These are phyloP conservation scores for Channallabes apus DNA, from an alignment of 2,797 vertebrate species.

Conservation along the genomic window DNA sequence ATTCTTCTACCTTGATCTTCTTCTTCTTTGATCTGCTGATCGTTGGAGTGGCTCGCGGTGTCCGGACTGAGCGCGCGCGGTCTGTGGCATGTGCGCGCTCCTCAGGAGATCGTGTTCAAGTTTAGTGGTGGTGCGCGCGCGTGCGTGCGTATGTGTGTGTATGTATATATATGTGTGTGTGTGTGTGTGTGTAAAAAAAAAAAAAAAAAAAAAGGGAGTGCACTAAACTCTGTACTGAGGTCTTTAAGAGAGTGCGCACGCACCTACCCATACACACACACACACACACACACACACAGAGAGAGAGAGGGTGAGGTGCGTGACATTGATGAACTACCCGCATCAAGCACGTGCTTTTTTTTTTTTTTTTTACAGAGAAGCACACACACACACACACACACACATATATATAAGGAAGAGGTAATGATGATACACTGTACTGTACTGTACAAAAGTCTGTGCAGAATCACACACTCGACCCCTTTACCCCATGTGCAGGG, in stretches of 20 bases:
- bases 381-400: too few relatives aligned
- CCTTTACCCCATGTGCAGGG: too few relatives aligned
- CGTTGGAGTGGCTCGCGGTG: not conserved
- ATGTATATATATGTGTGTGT: not conserved
- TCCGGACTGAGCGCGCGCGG: slow-evolving; percentile 4
- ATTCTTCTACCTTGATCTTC: not conserved
- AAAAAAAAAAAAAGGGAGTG: not conserved
- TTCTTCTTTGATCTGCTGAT: too few relatives aligned
- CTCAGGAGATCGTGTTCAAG: not conserved
- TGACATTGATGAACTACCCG: not conserved
- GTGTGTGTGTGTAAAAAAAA: not conserved
- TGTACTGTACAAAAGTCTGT: too few relatives aligned
- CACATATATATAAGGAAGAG: too few relatives aligned
- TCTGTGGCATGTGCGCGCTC: not conserved
- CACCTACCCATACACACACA: too few relatives aligned
- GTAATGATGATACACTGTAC: too few relatives aligned
- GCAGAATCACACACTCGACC: too few relatives aligned
- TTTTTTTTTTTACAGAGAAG: not conserved
- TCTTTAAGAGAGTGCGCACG: not conserved
- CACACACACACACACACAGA: not conserved
- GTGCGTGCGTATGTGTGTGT: not conserved
- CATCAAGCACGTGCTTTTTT: not conserved
- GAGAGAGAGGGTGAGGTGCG: not conserved
- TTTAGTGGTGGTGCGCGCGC: not conserved
- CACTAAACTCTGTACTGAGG: slow-evolving; percentile 12